These are phyloP conservation scores for Stenodema calcarata DNA, from an alignment of 2,888 invertebrate species.

Conservation along the genomic window DNA sequence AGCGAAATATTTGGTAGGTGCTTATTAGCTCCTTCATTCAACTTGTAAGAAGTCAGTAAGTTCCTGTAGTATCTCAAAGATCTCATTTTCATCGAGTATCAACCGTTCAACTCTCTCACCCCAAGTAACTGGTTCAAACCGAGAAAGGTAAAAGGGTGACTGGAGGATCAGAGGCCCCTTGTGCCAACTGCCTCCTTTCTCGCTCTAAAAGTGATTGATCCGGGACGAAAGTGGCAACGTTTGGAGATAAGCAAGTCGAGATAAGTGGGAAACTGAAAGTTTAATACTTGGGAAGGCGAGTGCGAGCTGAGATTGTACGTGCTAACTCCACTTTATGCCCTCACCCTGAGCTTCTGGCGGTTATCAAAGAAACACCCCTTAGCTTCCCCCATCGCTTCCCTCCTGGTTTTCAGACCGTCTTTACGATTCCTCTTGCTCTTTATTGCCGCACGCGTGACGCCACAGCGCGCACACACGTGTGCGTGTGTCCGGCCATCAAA, in stretches of 20 bases:
- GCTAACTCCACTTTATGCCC: conserved; percentile 49
- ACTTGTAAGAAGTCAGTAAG: too few relatives aligned
- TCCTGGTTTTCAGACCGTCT: conserved; percentile 1
- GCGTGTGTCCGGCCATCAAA: conserved; percentile 44
- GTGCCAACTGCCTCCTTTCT: background rate
- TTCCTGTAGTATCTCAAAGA: too few relatives aligned
- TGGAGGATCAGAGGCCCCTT: background rate
- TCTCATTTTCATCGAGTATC: background rate
- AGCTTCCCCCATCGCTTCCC: background rate
- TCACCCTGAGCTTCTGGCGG: conserved; percentile 25
- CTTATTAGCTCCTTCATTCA: too few relatives aligned
- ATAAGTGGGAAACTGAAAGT: conserved; percentile 46
- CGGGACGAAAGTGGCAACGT: conserved; percentile 30
- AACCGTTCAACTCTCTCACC: background rate
- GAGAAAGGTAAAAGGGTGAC: background rate
- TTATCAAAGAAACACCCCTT: conserved; percentile 36
- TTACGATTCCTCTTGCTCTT: conserved; percentile 32
- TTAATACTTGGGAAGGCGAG: conserved; percentile 49
- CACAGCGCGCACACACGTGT: background rate
- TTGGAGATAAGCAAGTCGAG: conserved; percentile 31
- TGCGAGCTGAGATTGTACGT: conserved; percentile 47
- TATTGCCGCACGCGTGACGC: conserved; percentile 39
- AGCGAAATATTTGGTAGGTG: too few relatives aligned
- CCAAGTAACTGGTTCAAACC: background rate
- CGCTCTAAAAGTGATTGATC: conserved; percentile 30